These are phyloP conservation scores for Lithobates pipiens DNA, from an alignment of 2,797 vertebrate genomes.

Conservation along the genomic window DNA sequence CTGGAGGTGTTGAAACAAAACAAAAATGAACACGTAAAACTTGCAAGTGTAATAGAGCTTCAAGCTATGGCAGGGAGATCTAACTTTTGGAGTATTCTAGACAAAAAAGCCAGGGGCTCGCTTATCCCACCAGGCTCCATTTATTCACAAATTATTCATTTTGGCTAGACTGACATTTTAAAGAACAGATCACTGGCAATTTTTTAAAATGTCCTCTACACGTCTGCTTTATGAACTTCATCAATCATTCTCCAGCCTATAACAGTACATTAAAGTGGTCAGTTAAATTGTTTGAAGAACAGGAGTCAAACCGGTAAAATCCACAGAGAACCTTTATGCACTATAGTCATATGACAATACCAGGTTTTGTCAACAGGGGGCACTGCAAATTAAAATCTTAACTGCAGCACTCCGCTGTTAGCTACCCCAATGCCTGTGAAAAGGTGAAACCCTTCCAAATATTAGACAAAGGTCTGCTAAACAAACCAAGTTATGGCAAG, in stretches of 20 bases:
- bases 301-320: neutral
- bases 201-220: neutral
- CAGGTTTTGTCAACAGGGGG: neutral
- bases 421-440: neutral
- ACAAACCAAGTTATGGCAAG: neutral
- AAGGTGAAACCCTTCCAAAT: neutral
- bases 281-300: neutral
- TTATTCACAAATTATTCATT: too few species aligned
- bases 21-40: too few species aligned
- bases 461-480: neutral
- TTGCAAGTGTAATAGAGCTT: too few species aligned
- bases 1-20: too few species aligned
- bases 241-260: too few species aligned
- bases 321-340: neutral
- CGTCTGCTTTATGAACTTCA: too few species aligned
- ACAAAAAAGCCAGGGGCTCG: too few species aligned
- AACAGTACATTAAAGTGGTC: neutral
- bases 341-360: neutral
- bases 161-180: too few species aligned
- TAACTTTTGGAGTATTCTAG: too few species aligned
- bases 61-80: too few species aligned
- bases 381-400: neutral
- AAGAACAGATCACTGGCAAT: neutral
- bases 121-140: too few species aligned
- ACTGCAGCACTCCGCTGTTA: neutral